Percentiles rank a stretch among this genome's conserved stretches.
phyloP scores from a whole-genome alignment of 2,113 vertebrate species.

The Toxotes chatareus region DNA sequence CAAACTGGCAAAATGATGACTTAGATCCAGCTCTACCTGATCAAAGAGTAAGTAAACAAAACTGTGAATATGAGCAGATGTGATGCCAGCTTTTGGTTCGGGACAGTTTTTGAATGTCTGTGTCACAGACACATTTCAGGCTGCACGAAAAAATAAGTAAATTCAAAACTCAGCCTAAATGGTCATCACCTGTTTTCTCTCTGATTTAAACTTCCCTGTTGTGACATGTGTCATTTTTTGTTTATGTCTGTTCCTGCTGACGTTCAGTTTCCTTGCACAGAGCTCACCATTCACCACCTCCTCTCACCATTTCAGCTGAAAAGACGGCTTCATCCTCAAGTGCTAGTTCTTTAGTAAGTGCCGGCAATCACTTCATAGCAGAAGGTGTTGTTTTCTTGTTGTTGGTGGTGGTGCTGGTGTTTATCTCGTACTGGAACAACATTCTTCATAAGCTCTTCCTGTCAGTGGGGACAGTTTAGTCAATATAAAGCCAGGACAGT shows the following conservation, averaged over 20 bases:
- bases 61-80: background rate
- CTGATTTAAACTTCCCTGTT: too few species aligned
- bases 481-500: slow-evolving; percentile 36
- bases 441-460: slow-evolving; percentile 18
- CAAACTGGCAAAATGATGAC: too few species aligned
- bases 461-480: slow-evolving; percentile 28
- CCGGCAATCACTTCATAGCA: background rate
- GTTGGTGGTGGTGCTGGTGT: background rate
- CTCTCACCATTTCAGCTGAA: background rate
- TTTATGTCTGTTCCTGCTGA: background rate
- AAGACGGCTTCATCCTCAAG: background rate
- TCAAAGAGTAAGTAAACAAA: background rate
- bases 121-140: too few species aligned
- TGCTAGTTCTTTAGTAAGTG: background rate
- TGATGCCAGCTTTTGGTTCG: background rate
- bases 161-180: too few species aligned
- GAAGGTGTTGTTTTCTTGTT: too few species aligned
- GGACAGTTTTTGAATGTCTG: too few species aligned
- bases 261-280: background rate
- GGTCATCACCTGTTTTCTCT: too few species aligned
- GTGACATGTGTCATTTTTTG: too few species aligned
- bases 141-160: too few species aligned
- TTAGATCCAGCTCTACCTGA: too few species aligned
- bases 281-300: background rate
- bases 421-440: background rate